Evolutionary conservation across 2,797 vertebrate species (phyloP).

Genomic region (Paguma larvata): DNA sequence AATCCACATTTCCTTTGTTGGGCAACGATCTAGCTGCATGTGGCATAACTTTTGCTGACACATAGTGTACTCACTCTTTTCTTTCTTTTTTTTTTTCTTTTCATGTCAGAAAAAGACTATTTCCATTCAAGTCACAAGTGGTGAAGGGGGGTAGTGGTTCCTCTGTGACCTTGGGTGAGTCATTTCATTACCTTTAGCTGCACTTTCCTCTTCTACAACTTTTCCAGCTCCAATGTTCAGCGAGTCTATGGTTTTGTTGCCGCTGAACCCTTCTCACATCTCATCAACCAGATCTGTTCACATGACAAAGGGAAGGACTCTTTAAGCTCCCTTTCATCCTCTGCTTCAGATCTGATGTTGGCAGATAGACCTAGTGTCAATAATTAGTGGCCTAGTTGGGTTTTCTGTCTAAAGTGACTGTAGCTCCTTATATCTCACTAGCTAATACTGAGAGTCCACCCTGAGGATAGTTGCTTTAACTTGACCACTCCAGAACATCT

Average conservation of each 20-base stretch:
- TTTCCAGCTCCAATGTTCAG: conserved; percentile 69
- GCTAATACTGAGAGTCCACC: not conserved
- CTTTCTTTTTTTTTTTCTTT: conserved; percentile 31
- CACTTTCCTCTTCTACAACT: conserved; percentile 70
- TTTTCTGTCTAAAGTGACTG: not conserved
- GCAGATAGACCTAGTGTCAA: not conserved
- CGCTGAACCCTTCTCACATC: not conserved
- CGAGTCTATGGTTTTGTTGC: not conserved
- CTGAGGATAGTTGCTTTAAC: not conserved
- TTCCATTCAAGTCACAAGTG: conserved; percentile 80
- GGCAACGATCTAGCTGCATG: conserved; percentile 71
- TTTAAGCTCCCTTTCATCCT: not conserved
- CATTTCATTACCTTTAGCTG: conserved; percentile 58
- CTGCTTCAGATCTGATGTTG: not conserved
- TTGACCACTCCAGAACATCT: not conserved
- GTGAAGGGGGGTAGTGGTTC: conserved; percentile 60
- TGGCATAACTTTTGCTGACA: conserved; percentile 81
- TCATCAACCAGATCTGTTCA: not conserved
- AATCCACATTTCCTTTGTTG: conserved; percentile 81
- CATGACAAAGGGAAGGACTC: not conserved
- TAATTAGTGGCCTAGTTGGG: not conserved
- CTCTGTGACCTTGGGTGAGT: conserved; percentile 69
- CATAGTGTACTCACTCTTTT: conserved; percentile 62
- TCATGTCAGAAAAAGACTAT: conserved; percentile 74
- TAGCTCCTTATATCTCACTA: not conserved